Evolutionary conservation across 2,888 invertebrate species (phyloP).

Genomic region (Agrotis clavis): DNA sequence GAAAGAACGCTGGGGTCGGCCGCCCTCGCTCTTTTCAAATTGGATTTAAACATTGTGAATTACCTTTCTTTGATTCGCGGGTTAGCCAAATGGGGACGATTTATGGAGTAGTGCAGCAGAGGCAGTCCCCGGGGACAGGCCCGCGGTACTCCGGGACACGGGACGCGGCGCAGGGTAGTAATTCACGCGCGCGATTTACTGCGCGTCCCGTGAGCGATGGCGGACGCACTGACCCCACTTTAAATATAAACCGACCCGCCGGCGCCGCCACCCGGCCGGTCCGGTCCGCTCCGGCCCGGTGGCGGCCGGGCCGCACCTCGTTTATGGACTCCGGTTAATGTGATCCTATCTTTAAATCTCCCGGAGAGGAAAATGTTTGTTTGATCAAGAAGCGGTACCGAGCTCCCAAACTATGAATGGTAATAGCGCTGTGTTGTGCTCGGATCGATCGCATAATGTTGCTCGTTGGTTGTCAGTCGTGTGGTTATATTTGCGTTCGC

Average conservation of each 20-base stretch:
- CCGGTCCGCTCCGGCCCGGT: slow-evolving; percentile 43
- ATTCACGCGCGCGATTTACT: slow-evolving; percentile 79
- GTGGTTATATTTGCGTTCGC: slow-evolving; percentile 31
- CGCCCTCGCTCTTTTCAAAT: slow-evolving; percentile 77
- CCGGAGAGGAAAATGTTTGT: slow-evolving; percentile 70
- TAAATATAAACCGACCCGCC: slow-evolving; percentile 74
- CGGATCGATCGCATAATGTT: slow-evolving; percentile 26
- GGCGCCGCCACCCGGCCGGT: slow-evolving; percentile 10
- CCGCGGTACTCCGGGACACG: slow-evolving; percentile 25
- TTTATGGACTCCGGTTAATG: slow-evolving; percentile 84
- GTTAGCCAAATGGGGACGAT: slow-evolving; percentile 88
- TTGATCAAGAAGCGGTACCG: slow-evolving; percentile 30
- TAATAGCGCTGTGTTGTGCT: neutral
- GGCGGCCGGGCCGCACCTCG: slow-evolving; percentile 70
- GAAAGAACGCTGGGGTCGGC: slow-evolving; percentile 70
- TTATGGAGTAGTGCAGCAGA: slow-evolving; percentile 81
- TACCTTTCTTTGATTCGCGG: slow-evolving; percentile 89
- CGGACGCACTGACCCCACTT: slow-evolving; percentile 76
- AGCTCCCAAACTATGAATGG: slow-evolving; percentile 26
- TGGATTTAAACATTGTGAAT: slow-evolving; percentile 90
- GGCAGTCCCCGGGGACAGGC: slow-evolving; percentile 61
- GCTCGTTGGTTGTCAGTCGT: slow-evolving; percentile 24
- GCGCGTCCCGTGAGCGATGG: slow-evolving; percentile 75
- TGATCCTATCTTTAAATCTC: slow-evolving; percentile 84
- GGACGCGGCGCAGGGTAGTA: slow-evolving; percentile 71